A percentile compares a stretch with the other conserved stretches of the same genome.
phyloP scores from a whole-genome alignment of 37 sponge, comb jelly and placozoan genomes.

The Haliclona indistincta region DNA sequence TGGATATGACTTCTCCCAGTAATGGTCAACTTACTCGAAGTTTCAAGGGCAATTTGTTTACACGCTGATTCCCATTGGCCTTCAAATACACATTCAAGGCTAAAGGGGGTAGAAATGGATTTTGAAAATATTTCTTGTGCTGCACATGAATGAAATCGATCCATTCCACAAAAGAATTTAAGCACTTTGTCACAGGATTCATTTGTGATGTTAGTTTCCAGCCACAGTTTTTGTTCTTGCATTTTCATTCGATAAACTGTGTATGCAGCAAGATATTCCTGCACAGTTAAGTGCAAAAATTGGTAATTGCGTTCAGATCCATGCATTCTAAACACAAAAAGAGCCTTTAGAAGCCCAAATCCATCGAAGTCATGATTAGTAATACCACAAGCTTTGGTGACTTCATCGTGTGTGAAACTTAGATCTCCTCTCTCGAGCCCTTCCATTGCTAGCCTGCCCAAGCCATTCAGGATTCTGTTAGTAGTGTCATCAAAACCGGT shows the following conservation, averaged over 20 bases:
- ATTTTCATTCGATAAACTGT: conserved; percentile 7
- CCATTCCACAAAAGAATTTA: conserved; percentile 32
- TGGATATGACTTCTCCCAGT: background rate
- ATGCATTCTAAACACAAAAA: background rate
- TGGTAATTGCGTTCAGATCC: conserved; percentile 14
- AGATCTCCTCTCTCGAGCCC: background rate
- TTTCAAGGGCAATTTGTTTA: conserved; percentile 5
- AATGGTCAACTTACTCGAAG: background rate
- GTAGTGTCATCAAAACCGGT: conserved; percentile 1
- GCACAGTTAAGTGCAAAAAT: conserved; percentile 51
- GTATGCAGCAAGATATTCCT: conserved; percentile 55
- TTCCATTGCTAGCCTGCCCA: conserved; percentile 18
- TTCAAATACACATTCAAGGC: conserved; percentile 23
- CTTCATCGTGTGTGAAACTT: background rate
- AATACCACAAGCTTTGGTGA: background rate
- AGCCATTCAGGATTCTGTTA: background rate
- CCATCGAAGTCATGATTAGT: conserved; percentile 1
- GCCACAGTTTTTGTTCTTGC: background rate
- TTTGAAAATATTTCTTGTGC: background rate
- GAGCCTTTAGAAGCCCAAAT: conserved; percentile 21
- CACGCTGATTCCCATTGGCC: conserved; percentile 27
- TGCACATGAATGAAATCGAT: conserved; percentile 10
- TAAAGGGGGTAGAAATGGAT: background rate
- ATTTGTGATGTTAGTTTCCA: background rate
- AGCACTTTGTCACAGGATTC: background rate